Evolutionary conservation across 2,888 invertebrate genomes (phyloP).

Genomic region (Holacanthella duospinosa): DNA sequence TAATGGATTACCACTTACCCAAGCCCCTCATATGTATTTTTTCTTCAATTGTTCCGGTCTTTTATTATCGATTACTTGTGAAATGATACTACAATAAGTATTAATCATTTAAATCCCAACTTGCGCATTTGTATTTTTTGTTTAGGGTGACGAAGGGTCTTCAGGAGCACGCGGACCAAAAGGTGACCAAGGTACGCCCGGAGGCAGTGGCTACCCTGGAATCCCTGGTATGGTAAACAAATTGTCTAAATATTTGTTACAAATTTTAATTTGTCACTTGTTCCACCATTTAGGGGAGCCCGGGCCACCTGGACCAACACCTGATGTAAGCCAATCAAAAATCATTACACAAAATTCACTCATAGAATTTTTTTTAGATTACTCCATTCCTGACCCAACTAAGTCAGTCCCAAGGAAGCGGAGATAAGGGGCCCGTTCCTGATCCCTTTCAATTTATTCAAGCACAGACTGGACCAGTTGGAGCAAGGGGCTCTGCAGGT

Average conservation of each 20-base stretch:
- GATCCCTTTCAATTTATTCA: slow-evolving; percentile 65
- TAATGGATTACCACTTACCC: no score
- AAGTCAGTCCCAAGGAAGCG: slow-evolving; percentile 54
- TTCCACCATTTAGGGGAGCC: slow-evolving; percentile 41
- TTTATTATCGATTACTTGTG: no score
- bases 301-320: slow-evolving; percentile 61
- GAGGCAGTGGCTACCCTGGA: slow-evolving; percentile 41
- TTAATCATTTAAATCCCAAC: no score
- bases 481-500: slow-evolving; percentile 69
- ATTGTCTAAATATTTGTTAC: not conserved
- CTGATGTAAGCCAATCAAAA: slow-evolving; percentile 50
- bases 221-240: slow-evolving; percentile 12
- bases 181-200: slow-evolving; percentile 53
- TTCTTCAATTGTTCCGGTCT: no score
- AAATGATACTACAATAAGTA: no score
- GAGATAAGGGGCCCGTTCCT: slow-evolving; percentile 64
- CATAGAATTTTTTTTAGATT: slow-evolving; percentile 43
- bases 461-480: slow-evolving; percentile 66
- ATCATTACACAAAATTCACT: not conserved
- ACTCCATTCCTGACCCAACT: slow-evolving; percentile 65
- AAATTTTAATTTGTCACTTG: not conserved
- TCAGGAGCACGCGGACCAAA: slow-evolving; percentile 51
- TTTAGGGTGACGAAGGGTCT: slow-evolving; percentile 46
- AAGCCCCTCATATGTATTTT: no score
- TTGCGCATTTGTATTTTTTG: slow-evolving; percentile 6